Base-by-base conservation (phyloP, 2,888 invertebrate genomes). In the Adineta ricciae region DNA sequence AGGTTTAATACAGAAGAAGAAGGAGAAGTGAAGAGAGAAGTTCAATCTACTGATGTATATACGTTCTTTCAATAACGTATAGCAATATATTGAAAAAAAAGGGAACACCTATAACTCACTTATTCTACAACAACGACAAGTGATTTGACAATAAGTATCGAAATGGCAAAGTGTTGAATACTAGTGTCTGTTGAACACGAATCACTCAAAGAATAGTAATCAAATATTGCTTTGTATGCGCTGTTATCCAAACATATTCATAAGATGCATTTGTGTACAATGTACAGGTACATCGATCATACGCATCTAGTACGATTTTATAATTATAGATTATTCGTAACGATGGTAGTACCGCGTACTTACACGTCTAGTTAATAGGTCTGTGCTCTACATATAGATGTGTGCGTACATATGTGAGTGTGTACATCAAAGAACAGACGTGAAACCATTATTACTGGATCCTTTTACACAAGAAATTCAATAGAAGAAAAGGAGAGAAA, bases 371-470 rank as follows among this genome's bases (percentile, higher is more conserved):
- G 64, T 64, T 64, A 64, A 64, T 64, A 27, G 64, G 64, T 64
- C 64, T 64, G 64, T 36, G 32, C 64, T 64, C 32, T 64, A 27
- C 4, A 36, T 64, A 64, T 32, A 32, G n/a, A n/a, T 27, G 19
- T 64, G 5, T 32, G 14, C 27, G 19, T 64, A 27, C 27, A 27
- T 27, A 27, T 64, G 64, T 64, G 64, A 27, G 32, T 19, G 64
- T 32, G 64, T 36, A 32, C 64, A 64, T 64, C 64, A 64, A 64
- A 64, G 64, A 64, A 64, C 64, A 64, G 64, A 64, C 64, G 64
- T 64, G 64, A 64, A 64, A 64, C 64, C 64, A 64, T 64, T 64
- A 64, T 64, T 64, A 64, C 64, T 14, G 32, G 64, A 64, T 64
- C 64, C 32, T 64, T 64, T 64, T 64, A 32, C 64, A 64, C 32